These are phyloP conservation scores for Platycheirus albimanus DNA, from an alignment of 2,888 invertebrate genomes.

Conservation along the genomic window DNA sequence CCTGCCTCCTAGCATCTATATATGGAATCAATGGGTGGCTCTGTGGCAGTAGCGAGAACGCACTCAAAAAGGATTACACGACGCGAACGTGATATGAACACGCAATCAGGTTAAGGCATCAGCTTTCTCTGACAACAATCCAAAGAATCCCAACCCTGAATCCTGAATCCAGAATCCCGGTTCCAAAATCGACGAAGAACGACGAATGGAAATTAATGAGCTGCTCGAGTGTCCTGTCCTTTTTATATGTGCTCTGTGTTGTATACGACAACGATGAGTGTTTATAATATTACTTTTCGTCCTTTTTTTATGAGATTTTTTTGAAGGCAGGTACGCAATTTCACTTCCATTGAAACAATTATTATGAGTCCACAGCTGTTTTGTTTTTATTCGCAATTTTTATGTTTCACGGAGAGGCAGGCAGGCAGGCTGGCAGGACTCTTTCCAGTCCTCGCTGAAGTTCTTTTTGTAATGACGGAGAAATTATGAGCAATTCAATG, in stretches of 20 bases:
- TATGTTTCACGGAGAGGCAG: conserved; percentile 19
- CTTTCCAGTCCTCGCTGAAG: conserved; percentile 2
- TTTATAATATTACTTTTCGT: conserved; percentile 27
- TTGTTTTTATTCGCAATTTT: conserved; percentile 65
- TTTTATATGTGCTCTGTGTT: too few relatives aligned
- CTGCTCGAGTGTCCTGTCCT: conserved; percentile 59
- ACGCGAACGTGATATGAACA: conserved; percentile 69
- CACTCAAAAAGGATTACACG: conserved; percentile 72
- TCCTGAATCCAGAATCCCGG: conserved; percentile 8
- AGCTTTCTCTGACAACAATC: conserved; percentile 22
- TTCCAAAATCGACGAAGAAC: conserved; percentile 26
- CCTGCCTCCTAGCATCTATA: too few relatives aligned
- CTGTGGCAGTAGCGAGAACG: background rate
- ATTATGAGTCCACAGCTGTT: conserved; percentile 67
- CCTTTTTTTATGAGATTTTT: conserved; percentile 30
- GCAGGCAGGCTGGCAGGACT: background rate
- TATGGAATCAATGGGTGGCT: background rate
- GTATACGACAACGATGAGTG: conserved; percentile 13
- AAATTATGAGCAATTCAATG: conserved; percentile 70
- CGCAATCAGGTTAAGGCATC: conserved; percentile 58
- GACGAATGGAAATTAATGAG: conserved; percentile 73
- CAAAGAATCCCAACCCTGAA: too few relatives aligned
- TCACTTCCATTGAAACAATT: conserved; percentile 48
- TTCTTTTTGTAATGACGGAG: conserved; percentile 51
- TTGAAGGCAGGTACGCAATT: background rate